Percentiles rank a stretch among this genome's conserved stretches.
These are phyloP conservation scores for Pollenia labialis DNA, from an alignment of 2,888 invertebrate genomes.

Conservation along the genomic window DNA sequence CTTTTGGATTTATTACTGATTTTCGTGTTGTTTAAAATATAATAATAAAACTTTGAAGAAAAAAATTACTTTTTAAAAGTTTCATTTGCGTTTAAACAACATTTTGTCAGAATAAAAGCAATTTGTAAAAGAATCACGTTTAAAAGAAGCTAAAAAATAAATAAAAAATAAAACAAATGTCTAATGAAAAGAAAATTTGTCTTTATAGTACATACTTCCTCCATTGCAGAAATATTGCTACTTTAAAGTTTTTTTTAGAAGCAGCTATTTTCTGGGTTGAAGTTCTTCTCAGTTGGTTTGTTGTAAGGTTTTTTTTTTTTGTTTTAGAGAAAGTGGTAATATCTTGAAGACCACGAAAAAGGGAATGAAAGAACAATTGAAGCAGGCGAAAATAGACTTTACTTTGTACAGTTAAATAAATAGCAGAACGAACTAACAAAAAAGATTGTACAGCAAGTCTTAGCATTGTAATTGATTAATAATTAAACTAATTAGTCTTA, in stretches of 20 bases:
- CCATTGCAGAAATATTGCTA: conserved; percentile 57
- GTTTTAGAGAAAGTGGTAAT: not conserved
- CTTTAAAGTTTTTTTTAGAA: conserved; percentile 37
- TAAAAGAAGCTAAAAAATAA: conserved; percentile 31
- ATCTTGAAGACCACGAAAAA: not conserved
- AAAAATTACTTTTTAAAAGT: conserved; percentile 44
- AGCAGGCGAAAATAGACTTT: too few relatives aligned
- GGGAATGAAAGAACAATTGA: not conserved
- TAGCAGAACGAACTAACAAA: too few relatives aligned
- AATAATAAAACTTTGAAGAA: not conserved
- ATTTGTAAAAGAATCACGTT: conserved; percentile 70
- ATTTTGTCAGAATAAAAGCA: conserved; percentile 46
- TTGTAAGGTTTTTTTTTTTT: conserved; percentile 9
- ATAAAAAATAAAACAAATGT: conserved; percentile 4
- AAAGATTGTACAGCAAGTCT: too few relatives aligned
- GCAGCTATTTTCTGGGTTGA: conserved; percentile 29
- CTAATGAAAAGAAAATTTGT: conserved; percentile 58
- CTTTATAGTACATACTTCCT: conserved; percentile 53
- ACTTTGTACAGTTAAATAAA: too few relatives aligned
- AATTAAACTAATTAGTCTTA: too few relatives aligned
- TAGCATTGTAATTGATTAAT: too few relatives aligned
- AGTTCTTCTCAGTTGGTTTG: not conserved
- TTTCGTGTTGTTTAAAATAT: not conserved
- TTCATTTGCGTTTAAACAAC: conserved; percentile 13
- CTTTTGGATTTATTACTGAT: conserved; percentile 8